Evolutionary conservation across 2,113 vertebrate genomes (phyloP).

Genomic region (Entosphenus tridentatus): DNA sequence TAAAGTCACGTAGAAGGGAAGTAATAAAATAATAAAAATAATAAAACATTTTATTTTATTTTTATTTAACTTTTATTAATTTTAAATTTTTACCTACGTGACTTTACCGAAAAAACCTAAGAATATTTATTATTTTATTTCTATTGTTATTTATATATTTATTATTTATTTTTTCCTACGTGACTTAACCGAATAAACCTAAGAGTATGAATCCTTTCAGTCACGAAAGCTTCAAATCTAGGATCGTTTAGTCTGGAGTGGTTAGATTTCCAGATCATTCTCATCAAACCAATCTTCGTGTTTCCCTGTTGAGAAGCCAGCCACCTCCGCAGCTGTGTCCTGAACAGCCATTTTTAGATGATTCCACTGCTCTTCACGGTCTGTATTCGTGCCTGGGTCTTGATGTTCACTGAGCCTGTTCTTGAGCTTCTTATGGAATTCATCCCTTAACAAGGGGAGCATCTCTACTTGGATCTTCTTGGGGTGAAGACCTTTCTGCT

Average conservation of each 20-base stretch:
- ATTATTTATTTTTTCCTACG: too few relatives aligned
- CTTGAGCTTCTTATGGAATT: background rate
- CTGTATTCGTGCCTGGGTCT: background rate
- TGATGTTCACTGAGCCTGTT: background rate
- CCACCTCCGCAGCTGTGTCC: constrained; percentile 1
- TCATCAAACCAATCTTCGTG: constrained; percentile 1
- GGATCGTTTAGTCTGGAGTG: background rate
- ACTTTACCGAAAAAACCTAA: too few relatives aligned
- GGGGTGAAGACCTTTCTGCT: background rate
- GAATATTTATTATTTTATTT: too few relatives aligned
- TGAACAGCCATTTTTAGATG: background rate
- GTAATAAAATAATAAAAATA: too few relatives aligned
- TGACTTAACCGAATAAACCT: too few relatives aligned
- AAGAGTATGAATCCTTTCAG: too few relatives aligned
- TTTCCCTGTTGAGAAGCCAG: background rate
- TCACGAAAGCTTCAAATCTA: too few relatives aligned
- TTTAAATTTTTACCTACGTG: too few relatives aligned
- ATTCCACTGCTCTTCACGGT: background rate
- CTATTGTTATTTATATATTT: too few relatives aligned
- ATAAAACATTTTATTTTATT: too few relatives aligned
- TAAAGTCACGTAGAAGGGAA: too few relatives aligned
- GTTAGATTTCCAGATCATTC: background rate
- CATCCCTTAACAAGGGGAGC: background rate
- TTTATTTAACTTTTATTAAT: too few relatives aligned
- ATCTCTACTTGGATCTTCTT: background rate